These are phyloP conservation scores for Cyclopterus lumpus DNA, from an alignment of 2,797 vertebrate species.

Conservation along the genomic window DNA sequence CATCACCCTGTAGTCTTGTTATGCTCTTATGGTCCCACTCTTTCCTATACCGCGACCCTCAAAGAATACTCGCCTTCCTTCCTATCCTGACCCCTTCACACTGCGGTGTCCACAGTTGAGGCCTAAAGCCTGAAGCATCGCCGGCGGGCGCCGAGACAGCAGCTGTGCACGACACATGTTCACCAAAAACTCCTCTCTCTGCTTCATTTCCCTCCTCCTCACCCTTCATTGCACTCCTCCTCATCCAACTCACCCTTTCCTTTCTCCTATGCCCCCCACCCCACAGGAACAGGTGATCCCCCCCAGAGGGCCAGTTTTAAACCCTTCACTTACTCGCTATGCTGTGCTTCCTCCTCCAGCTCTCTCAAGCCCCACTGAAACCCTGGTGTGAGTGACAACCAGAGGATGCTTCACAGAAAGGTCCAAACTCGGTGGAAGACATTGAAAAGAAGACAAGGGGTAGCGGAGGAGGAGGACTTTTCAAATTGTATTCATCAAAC, in stretches of 20 bases:
- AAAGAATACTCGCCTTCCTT: slow-evolving; percentile 25
- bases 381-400: slow-evolving; percentile 40
- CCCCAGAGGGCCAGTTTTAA: slow-evolving; percentile 63
- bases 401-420: slow-evolving; percentile 24
- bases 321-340: slow-evolving; percentile 67
- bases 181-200: slow-evolving; percentile 46
- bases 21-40: slow-evolving; percentile 9
- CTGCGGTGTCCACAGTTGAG: slow-evolving; percentile 37
- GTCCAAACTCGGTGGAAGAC: slow-evolving; percentile 5
- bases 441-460: slow-evolving; percentile 23
- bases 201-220: slow-evolving; percentile 70
- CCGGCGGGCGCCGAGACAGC: slow-evolving; percentile 59
- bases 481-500: slow-evolving; percentile 21
- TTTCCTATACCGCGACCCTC: slow-evolving; percentile 5
- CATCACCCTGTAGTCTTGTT: slow-evolving; percentile 16
- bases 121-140: slow-evolving; percentile 50
- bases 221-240: slow-evolving; percentile 53
- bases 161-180: slow-evolving; percentile 79
- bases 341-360: slow-evolving; percentile 39
- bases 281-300: slow-evolving; percentile 64
- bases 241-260: slow-evolving; percentile 20
- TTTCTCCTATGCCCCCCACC: slow-evolving; percentile 27
- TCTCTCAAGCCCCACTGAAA: slow-evolving; percentile 26
- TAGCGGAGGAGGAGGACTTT: slow-evolving; percentile 24
- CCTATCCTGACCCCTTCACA: slow-evolving; percentile 27